phyloP scores from a whole-genome alignment of 2,797 vertebrate species.

The Sebastes itinus region DNA sequence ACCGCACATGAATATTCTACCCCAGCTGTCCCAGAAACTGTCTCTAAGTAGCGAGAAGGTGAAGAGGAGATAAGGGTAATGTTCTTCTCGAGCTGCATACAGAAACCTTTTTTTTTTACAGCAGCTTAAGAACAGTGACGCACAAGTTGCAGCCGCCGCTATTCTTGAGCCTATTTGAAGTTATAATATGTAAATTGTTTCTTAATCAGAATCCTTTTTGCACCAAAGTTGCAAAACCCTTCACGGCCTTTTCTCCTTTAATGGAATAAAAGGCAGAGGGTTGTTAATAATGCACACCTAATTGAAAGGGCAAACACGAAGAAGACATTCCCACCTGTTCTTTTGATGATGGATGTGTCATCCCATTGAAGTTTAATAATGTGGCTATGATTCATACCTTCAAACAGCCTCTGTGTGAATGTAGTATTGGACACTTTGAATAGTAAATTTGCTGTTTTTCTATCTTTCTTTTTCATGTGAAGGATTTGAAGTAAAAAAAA shows the following conservation, averaged over 20 bases:
- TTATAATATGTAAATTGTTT: slow-evolving; percentile 46
- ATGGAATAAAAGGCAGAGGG: slow-evolving; percentile 46
- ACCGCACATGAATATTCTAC: slow-evolving; percentile 36
- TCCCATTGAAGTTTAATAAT: slow-evolving; percentile 58
- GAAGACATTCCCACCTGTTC: slow-evolving; percentile 63
- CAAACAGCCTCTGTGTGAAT: slow-evolving; percentile 35
- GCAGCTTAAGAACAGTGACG: slow-evolving; percentile 21
- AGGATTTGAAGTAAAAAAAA: neutral
- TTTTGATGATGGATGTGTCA: slow-evolving; percentile 65
- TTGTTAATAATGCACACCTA: slow-evolving; percentile 57
- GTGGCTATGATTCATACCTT: slow-evolving; percentile 58
- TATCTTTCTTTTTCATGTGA: neutral
- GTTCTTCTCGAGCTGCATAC: slow-evolving; percentile 34
- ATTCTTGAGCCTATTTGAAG: slow-evolving; percentile 42
- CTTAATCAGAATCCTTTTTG: slow-evolving; percentile 65
- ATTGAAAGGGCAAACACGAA: slow-evolving; percentile 58
- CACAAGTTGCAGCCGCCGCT: neutral
- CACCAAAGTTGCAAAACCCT: slow-evolving; percentile 29
- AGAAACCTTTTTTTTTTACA: neutral
- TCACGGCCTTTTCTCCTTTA: slow-evolving; percentile 44
- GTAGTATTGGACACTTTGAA: neutral
- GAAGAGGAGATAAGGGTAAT: slow-evolving; percentile 42
- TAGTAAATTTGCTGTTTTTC: neutral
- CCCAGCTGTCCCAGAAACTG: neutral
- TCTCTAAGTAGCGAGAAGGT: slow-evolving; percentile 21